Base-by-base conservation (phyloP, 2,888 invertebrate genomes). In the Lottia scabra region DNA sequence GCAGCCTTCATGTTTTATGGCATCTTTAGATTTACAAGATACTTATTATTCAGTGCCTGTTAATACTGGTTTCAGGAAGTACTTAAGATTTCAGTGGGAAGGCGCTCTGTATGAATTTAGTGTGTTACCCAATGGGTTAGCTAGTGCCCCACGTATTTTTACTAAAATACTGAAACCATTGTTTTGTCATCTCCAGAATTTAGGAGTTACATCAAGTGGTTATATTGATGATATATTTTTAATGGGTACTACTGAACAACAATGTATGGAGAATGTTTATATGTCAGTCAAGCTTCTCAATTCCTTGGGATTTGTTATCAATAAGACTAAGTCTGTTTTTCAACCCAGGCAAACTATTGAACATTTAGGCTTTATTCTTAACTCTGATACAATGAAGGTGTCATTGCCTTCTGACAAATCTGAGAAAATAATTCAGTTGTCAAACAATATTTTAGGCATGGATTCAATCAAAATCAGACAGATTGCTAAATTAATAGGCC, bases 31-130 rank as follows among this genome's bases (percentile, higher is more conserved):
- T 23, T 43, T 45, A 63, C 48, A 38, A 27, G 68, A 68, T 44
- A 63, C 68, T 26, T 68, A 68, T n/a, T 68, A 48, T 43, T 63
- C 68, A n/a, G 68, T 63, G 3, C 68, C 68, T 27, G 27, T 68
- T 12, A 30, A 27, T 4, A n/a, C n/a, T 4, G 2, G 16, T 30
- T 12, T 62, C n/a, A 15, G 68, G 15, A 30, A 68, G 38, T 68
- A n/a, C 27, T 62, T 68, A n/a, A 26, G 63, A n/a, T 68, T 68
- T 68, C 12, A 19, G 13, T 68, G 68, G 62, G 30, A 63, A 63
- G 68, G 30, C 5, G n/a, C 10, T 19, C 23, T 68, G 46, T 62
- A 62, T 19, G 30, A 56, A 43, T 68, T 68, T 30, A 63, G 27
- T 62, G 45, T 27, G 16, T 38, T 68, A n/a, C 62, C 68, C 19